Evolutionary conservation across 2,888 invertebrate species (phyloP).

Genomic region (Selenia dentaria): DNA sequence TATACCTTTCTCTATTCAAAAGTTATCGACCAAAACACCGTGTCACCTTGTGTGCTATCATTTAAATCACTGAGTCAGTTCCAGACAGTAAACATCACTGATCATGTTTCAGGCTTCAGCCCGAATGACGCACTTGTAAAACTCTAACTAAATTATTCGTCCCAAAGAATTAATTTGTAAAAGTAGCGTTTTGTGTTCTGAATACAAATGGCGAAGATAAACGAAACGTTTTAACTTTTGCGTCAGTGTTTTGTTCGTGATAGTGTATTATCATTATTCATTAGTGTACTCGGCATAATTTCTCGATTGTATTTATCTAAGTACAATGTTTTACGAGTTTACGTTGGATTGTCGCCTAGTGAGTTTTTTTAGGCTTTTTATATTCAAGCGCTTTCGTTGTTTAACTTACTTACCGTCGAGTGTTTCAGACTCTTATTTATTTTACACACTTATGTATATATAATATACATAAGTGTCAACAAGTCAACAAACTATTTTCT

Average conservation of each 20-base stretch:
- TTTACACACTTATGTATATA: too few species aligned
- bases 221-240: constrained; percentile 4
- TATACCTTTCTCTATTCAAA: too few species aligned
- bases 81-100: too few species aligned
- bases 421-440: too few species aligned
- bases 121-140: constrained; percentile 20
- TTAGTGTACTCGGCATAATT: constrained; percentile 15
- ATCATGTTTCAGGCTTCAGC: not conserved
- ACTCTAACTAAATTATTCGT: constrained; percentile 2
- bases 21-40: too few species aligned
- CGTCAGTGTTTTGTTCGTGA: constrained; percentile 11
- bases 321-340: not conserved
- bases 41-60: too few species aligned
- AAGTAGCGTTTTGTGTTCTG: constrained; percentile 14
- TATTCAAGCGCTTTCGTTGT: too few species aligned
- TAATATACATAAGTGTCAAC: too few species aligned
- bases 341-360: not conserved
- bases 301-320: constrained; percentile 1
- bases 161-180: constrained; percentile 13
- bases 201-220: constrained; percentile 11
- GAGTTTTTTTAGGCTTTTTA: too few species aligned
- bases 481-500: too few species aligned
- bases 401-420: too few species aligned
- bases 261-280: constrained; percentile 10
- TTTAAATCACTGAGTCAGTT: too few species aligned